Evolutionary conservation across 2,888 invertebrate species (phyloP), one percentile per base, ranked within the genome.

Genomic region (Diarsia dahlii): DNA sequence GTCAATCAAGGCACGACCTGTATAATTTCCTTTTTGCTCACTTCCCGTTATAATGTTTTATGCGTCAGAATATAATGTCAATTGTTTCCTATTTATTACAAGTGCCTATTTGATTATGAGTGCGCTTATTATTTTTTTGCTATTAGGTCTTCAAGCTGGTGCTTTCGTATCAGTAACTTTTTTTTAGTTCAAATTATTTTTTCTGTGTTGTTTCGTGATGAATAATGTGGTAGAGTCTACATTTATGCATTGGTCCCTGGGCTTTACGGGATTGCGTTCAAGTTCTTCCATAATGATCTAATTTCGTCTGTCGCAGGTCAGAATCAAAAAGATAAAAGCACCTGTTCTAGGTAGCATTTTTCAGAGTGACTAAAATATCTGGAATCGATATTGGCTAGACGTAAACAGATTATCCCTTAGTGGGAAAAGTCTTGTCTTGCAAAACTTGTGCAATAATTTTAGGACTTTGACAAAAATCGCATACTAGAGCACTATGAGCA

Each of bases 1-100:
- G 78, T 84, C 70, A 73, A 69, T 81, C 76, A 72, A 74, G 46
- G 56, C 63, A 45, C 54, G 15, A 48, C 34, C 63, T 73, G 39
- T 23, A 68, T 48, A 48, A 48, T 76, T 84, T 76, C 20, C 54
- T 79, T 46, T 20, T n/a, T 28, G 20, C 10, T 52, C 39, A 46
- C 20, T 45, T 56, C 45, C 56, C 74, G 60, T 74, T 79, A 71
- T 60, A 50, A 64, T 15, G 23, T 65, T 28, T 64, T 6, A 28
- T 58, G 48, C 23, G 8, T 60, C 34, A 52, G 62, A 54, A 52
- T 8, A 3, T 76, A 46, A 13, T 62, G 15, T 5, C 15, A 56
- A 70, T 34, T 34, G 34, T 13, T 70, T 46, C 9, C 60, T 2
- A 52, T n/a, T 23, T 20, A 58, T 34, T 20, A n/a, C 12, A 66